Evolutionary conservation across 2,888 invertebrate genomes (phyloP), one percentile per base, ranked within the genome.

Genomic region (Parasteatoda lunata): DNA sequence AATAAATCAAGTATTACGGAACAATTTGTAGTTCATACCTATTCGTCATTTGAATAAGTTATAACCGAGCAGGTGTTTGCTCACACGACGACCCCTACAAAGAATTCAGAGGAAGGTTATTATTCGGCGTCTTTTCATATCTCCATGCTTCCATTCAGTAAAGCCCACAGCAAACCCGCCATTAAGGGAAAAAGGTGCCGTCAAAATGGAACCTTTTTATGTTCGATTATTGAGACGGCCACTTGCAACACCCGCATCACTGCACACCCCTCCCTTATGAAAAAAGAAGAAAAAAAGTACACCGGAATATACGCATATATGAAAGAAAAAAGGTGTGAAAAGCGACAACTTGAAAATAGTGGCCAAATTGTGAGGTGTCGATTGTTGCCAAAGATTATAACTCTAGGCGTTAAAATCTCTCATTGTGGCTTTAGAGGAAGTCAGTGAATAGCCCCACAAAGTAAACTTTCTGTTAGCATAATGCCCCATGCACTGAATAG

Each of bases 341-440:
- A 54, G 51, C 77, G 72, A 54, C 70, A 72, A 75, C 71, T 80
- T 54, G 80, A 69, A 80, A 80, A 86, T 80, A 30, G 30, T 30
- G 30, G 80, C 80, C 85, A 86, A 86, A 85, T 85, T 85, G 77
- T 73, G 77, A 86, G 77, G 80, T 86, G 85, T 86, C 80, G 85
- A 52, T 77, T 76, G 85, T 80, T 86, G 80, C 80, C 30, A 80
- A 71, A 86, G 80, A 80, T 77, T 86, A 80, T 77, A 76, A 66
- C 76, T 76, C 66, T 77, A 71, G 68, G 77, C 71, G 77, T 65
- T 86, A 77, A 86, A 86, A 86, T 81, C 77, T 54, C 64, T 78
- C 45, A 79, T 85, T 85, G 84, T 85, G 84, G 84, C 75, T 69
- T 65, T 65, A 48, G 59, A 51, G 79, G 30, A 30, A 30, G 30